phyloP scores from a whole-genome alignment of 2,113 vertebrate genomes.

The Anthoscopus minutus region DNA sequence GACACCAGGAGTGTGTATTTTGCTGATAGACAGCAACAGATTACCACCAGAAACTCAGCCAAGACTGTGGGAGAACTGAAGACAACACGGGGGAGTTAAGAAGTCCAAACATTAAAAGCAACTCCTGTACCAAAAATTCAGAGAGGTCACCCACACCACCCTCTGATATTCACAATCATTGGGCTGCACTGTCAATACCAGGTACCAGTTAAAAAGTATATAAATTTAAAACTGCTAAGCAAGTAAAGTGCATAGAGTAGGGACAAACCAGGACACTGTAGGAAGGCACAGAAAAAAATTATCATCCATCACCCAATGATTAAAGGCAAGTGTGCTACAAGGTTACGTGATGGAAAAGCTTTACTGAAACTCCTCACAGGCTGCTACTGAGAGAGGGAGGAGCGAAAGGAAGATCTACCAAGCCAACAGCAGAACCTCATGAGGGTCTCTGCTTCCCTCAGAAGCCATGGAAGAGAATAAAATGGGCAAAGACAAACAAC shows the following conservation, averaged over 20 bases:
- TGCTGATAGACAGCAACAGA: slow-evolving; percentile 17
- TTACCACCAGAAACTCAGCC: not conserved
- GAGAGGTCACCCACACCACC: not conserved
- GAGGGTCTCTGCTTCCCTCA: not conserved
- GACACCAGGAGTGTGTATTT: not conserved
- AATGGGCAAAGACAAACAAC: not conserved
- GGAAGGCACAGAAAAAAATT: not conserved
- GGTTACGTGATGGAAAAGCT: not conserved
- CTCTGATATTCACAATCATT: not conserved
- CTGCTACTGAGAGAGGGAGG: not conserved
- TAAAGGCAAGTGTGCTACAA: not conserved
- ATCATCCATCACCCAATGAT: not conserved
- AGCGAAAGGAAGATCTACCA: not conserved
- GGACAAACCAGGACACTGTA: not conserved
- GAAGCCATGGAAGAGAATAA: not conserved
- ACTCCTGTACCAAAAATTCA: not conserved
- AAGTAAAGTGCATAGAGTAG: not conserved
- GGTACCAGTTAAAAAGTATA: not conserved
- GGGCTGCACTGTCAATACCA: not conserved
- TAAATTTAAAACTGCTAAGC: not conserved
- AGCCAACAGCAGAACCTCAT: not conserved
- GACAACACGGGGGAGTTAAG: not conserved
- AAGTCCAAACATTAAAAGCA: not conserved
- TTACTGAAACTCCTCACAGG: not conserved
- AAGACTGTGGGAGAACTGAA: not conserved